Base-by-base conservation (phyloP, 2,888 invertebrate species). In the Augochlorella aurata region DNA sequence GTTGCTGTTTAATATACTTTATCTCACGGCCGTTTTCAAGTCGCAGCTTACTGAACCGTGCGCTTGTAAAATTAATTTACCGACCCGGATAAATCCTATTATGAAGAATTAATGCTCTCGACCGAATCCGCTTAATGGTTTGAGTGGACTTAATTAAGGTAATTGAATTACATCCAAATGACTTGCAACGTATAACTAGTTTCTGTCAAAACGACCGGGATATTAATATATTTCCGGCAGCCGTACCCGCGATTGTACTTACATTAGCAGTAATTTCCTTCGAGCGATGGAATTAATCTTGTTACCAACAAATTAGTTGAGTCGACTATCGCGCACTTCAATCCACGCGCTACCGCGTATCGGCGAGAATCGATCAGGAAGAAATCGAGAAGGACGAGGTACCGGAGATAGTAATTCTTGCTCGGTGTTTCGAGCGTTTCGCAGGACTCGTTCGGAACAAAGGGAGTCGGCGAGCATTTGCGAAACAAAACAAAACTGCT, bases 31-130 rank as follows among this genome's bases (percentile, higher is more conserved):
- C 61, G 3, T 16, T 9, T 61, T 29, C 29, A 18, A 49, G 10
- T 14, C 14, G 10, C 61, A 5, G 29, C 16, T 61, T 2, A 3
- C 16, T 9, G 61, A 61, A 29, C 18, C 29, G 16, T 8, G 61
- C 24, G 29, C 18, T 18, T 29, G 61, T 61, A 29, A 61, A 61
- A 61, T 61, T 61, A 29, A 61, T 61, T 24, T 61, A 61, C 61
- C 8, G 61, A 61, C 61, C 24, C 16, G 16, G 29, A 29, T 29
- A 61, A 29, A 61, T 61, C 61, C 61, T 16, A 29, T 61, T 61
- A 61, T 61, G 24, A 61, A 29, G 29, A 29, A 61, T 61, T 29
- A 61, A 61, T 61, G 29, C 61, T 61, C 16, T 9, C 61, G 3
- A 29, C 29, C 29, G 24, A 61, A 18, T 61, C 61, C 29, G 18